These are phyloP conservation scores for Elymnias hypermnestra DNA, from an alignment of 1,140 invertebrate species.

Conservation along the genomic window DNA sequence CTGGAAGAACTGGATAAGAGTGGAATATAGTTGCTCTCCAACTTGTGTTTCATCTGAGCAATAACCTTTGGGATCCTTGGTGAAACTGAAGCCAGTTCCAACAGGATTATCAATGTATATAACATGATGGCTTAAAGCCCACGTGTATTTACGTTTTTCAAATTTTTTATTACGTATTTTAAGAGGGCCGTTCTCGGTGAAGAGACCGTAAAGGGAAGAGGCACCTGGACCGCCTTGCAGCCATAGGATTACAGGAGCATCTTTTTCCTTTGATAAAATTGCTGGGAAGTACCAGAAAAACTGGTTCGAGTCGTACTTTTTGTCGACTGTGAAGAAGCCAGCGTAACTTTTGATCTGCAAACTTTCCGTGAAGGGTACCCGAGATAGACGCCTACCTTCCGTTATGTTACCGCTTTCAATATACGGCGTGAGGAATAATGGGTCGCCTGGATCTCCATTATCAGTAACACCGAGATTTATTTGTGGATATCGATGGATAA, in stretches of 20 bases:
- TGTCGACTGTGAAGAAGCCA: constrained; percentile 84
- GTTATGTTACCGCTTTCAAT: constrained; percentile 77
- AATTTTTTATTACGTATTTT: constrained; percentile 66
- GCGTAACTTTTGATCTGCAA: constrained; percentile 76
- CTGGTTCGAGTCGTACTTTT: constrained; percentile 81
- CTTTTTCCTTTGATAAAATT: constrained; percentile 60
- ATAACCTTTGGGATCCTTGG: constrained; percentile 79
- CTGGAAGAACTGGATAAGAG: constrained; percentile 84
- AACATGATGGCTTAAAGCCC: constrained; percentile 85
- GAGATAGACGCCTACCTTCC: constrained; percentile 44
- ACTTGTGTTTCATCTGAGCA: constrained; percentile 81
- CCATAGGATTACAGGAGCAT: constrained; percentile 84
- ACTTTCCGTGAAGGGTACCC: constrained; percentile 58
- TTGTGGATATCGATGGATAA: constrained; percentile 54
- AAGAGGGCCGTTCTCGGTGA: constrained; percentile 87
- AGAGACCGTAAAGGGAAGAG: constrained; percentile 87
- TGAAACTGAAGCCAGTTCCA: constrained; percentile 88
- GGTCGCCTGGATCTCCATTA: constrained; percentile 77
- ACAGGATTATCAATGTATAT: constrained; percentile 94
- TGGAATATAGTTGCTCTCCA: constrained; percentile 80
- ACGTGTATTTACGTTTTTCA: constrained; percentile 81
- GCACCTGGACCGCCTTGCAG: constrained; percentile 89
- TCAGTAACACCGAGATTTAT: constrained; percentile 59
- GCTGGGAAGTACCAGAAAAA: constrained; percentile 89
- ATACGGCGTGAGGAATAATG: constrained; percentile 81